Percentiles rank a stretch among this genome's conserved stretches.
Conservation (phyloP, 2,113 vertebrate genomes). For the Hydrolagus affinis region DNA sequence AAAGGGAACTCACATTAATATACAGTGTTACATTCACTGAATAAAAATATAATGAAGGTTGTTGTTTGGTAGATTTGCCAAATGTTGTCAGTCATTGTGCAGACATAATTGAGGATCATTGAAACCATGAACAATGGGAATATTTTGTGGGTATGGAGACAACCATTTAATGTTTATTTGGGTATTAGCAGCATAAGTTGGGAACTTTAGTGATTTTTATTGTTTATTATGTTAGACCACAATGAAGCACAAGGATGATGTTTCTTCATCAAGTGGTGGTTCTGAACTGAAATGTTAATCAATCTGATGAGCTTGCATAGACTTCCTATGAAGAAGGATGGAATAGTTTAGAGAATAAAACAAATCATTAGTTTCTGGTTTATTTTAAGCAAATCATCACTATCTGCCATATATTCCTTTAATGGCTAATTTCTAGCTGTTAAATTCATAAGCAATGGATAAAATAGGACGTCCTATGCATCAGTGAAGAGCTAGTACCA, state of each 20-base stretch:
- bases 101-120: not conserved
- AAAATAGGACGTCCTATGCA: not conserved
- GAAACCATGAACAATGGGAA: not conserved
- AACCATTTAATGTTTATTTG: not conserved
- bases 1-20: not conserved
- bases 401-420: not conserved
- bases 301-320: not conserved
- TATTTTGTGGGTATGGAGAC: not conserved
- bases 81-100: not conserved
- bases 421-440: not conserved
- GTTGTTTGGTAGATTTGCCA: not conserved
- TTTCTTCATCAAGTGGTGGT: not conserved
- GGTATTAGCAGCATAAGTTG: not conserved
- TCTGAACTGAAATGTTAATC: not conserved
- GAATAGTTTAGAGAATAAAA: not conserved
- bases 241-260: not conserved
- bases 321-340: not conserved
- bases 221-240: not conserved
- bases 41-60: not conserved
- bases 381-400: not conserved
- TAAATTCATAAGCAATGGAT: not conserved
- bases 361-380: not conserved
- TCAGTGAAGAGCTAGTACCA: too few species aligned
- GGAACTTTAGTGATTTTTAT: not conserved
- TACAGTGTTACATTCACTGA: not conserved